A percentile compares a stretch with the other conserved stretches of the same genome.
phyloP scores from a whole-genome alignment of 35 echinoderm and acorn worm species.

The Ptychodera flava region DNA sequence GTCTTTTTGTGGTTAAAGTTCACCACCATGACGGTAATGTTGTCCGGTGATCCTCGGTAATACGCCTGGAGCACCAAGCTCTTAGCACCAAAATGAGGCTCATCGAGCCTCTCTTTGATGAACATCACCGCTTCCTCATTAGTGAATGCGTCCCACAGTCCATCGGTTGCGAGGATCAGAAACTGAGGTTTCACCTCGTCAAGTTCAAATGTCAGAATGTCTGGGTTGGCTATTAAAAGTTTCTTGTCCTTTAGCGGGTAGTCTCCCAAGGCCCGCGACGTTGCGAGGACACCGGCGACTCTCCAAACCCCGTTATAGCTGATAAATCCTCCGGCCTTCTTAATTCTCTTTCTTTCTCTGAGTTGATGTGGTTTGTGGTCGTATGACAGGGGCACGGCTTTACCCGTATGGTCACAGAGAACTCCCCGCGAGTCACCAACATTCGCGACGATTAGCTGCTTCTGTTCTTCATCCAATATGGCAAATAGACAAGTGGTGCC shows the following conservation, averaged over 20 bases:
- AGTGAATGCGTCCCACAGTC: slow-evolving; percentile 89
- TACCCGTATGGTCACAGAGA: slow-evolving; percentile 70
- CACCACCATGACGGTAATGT: slow-evolving; percentile 95
- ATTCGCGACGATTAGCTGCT: slow-evolving; percentile 77
- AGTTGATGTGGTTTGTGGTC: slow-evolving; percentile 92
- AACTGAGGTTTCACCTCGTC: slow-evolving; percentile 57
- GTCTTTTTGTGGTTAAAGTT: slow-evolving; percentile 27
- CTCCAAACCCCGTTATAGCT: slow-evolving; percentile 90
- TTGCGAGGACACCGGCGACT: slow-evolving; percentile 88
- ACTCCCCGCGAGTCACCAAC: slow-evolving; percentile 93
- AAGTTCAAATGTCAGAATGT: slow-evolving; percentile 63
- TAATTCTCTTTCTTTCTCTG: slow-evolving; percentile 75
- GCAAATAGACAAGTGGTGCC: slow-evolving; percentile 85
- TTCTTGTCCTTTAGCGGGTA: slow-evolving; percentile 83
- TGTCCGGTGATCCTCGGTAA: slow-evolving; percentile 74
- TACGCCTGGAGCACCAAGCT: slow-evolving; percentile 77
- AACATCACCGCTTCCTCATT: slow-evolving; percentile 93
- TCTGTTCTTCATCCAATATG: slow-evolving; percentile 24
- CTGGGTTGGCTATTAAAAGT: slow-evolving; percentile 71
- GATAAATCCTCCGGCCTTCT: slow-evolving; percentile 85
- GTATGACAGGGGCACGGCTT: slow-evolving; percentile 72
- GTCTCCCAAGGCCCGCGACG: slow-evolving; percentile 88
- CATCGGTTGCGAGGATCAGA: slow-evolving; percentile 86
- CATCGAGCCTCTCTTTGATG: slow-evolving; percentile 61
- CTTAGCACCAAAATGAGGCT: slow-evolving; percentile 88